Percentiles rank a stretch among this genome's conserved stretches.
phyloP scores from a whole-genome alignment of 2,888 invertebrate genomes.

The Hecatera dysodea region DNA sequence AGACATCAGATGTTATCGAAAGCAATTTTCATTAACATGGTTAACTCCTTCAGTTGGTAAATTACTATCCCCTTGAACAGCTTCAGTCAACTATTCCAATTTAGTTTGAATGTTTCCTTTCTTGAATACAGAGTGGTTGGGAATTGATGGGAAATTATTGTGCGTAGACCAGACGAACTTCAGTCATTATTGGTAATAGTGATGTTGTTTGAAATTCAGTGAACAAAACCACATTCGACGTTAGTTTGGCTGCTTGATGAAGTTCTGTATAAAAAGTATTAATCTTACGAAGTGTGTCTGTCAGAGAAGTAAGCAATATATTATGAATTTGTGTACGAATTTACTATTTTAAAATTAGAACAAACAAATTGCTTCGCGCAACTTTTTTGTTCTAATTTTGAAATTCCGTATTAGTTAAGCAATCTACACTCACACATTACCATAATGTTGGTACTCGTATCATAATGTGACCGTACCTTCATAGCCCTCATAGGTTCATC shows the following conservation, averaged over 20 bases:
- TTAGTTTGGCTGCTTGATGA: constrained; percentile 49
- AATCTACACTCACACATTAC: no score
- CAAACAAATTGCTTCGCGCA: no score
- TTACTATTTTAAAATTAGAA: no score
- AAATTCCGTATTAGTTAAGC: not conserved
- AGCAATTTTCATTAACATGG: constrained; percentile 76
- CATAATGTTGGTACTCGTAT: no score
- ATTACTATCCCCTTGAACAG: constrained; percentile 70
- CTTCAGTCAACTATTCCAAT: constrained; percentile 78
- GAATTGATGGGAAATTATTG: constrained; percentile 71
- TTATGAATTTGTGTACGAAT: constrained; percentile 3
- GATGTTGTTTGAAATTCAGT: constrained; percentile 52
- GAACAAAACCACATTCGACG: constrained; percentile 43
- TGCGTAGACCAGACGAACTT: constrained; percentile 58
- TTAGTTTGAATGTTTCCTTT: constrained; percentile 77
- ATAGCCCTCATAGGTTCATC: not conserved
- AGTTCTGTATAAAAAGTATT: constrained; percentile 25
- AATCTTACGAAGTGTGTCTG: constrained; percentile 18
- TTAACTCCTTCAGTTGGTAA: constrained; percentile 72
- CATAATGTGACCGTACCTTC: no score
- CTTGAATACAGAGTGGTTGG: constrained; percentile 72
- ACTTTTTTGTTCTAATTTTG: not conserved
- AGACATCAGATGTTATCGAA: constrained; percentile 72
- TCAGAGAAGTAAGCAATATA: constrained; percentile 23
- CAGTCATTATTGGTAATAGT: constrained; percentile 58